Evolutionary conservation across 2,797 vertebrate genomes (phyloP), one percentile per base, ranked within the genome.

Genomic region (Adelosebastes latens): DNA sequence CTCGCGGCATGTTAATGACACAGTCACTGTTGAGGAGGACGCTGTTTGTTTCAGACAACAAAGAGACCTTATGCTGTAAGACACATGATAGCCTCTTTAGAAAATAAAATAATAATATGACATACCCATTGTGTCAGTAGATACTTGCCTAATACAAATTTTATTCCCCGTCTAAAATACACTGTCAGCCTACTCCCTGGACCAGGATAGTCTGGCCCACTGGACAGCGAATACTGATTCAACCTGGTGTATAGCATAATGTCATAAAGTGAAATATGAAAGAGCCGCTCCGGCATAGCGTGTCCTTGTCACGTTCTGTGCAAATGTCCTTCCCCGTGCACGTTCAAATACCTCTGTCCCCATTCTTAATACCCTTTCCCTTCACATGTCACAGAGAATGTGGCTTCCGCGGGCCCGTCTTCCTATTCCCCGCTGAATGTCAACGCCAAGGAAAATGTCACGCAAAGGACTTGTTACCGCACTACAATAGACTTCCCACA

Each of bases 381-480:
- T 92, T 94, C 92, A 91, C 91, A 92, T 95, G 93, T 93, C 93
- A 94, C 81, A 85, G 89, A 79, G 87, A 91, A 89, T 60, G 89
- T 88, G 80, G 84, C 80, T 85, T 90, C 85, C 77, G 66, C 87
- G 75, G 88, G 85, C 82, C 84, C 78, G 79, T 90, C 91, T 91
- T 90, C 90, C 86, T 91, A 93, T 93, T 93, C 92, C 92, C 92
- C 67, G 80, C 93, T 94, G 93, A 95, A 94, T 93, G 93, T 94
- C 93, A 93, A 83, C 82, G 83, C 80, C 83, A 87, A 90, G 88
- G 91, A 93, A 94, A 94, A 95, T 93, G 94, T 94, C 90, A 94
- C 94, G 94, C 93, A 94, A 94, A 94, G 94, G 94, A 93, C 94
- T 94, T 93, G 91, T 95, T 94, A 94, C 91, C 8, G 69, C 82